Evolutionary conservation across 1,140 invertebrate species (phyloP).

Genomic region (Octopus bimaculoides): DNA sequence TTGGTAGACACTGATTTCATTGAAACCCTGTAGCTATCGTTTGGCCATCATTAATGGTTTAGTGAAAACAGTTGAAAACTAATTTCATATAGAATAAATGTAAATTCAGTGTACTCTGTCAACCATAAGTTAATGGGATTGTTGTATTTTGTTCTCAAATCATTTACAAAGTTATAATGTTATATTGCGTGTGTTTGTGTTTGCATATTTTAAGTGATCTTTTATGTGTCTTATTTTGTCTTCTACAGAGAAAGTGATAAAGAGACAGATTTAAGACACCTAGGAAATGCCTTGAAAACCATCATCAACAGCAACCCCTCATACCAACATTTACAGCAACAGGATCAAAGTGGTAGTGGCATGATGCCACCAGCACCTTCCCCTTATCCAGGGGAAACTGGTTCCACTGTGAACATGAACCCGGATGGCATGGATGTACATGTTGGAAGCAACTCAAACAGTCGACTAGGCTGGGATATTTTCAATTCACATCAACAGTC

Average conservation of each 20-base stretch:
- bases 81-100: too few relatives aligned
- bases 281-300: constrained; percentile 8
- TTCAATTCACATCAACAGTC: constrained; percentile 3
- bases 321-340: constrained; percentile 5
- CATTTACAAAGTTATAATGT: too few relatives aligned
- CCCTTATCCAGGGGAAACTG: constrained; percentile 1
- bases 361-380: constrained; percentile 5
- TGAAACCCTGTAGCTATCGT: too few relatives aligned
- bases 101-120: too few relatives aligned
- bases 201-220: too few relatives aligned
- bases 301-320: background rate
- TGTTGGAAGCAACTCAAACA: background rate
- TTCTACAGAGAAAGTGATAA: constrained; percentile 52
- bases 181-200: too few relatives aligned
- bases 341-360: constrained; percentile 1
- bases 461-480: background rate
- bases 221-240: constrained; percentile 1
- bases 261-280: constrained; percentile 51
- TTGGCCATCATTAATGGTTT: too few relatives aligned
- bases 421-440: background rate
- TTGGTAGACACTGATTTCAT: too few relatives aligned
- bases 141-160: too few relatives aligned
- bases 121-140: too few relatives aligned
- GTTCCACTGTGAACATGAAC: background rate
- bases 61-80: too few relatives aligned